Evolutionary conservation across 2,113 vertebrate genomes (phyloP).

Genomic region (Lepus timidus): DNA sequence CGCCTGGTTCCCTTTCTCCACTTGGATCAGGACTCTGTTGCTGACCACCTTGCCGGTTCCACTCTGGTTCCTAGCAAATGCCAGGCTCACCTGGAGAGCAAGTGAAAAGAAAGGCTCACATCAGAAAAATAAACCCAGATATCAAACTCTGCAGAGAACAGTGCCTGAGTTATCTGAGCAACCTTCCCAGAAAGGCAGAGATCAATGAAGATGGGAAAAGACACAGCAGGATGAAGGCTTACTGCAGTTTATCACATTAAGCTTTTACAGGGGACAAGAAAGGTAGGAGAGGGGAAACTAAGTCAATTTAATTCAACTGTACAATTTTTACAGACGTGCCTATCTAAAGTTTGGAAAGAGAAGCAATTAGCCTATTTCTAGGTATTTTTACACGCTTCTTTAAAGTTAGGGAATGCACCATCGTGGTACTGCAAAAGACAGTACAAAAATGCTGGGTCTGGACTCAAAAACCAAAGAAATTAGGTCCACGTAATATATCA

Average conservation of each 20-base stretch:
- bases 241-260: slow-evolving; percentile 81
- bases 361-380: slow-evolving; percentile 45
- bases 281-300: slow-evolving; percentile 63
- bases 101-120: slow-evolving; percentile 88
- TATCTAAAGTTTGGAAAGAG: slow-evolving; percentile 2
- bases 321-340: slow-evolving; percentile 43
- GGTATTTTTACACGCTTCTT: slow-evolving; percentile 45
- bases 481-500: background rate
- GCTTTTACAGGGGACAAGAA: slow-evolving; percentile 67
- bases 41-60: slow-evolving; percentile 99
- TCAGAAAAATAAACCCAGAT: slow-evolving; percentile 86
- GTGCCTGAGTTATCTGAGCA: slow-evolving; percentile 79
- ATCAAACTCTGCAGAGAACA: slow-evolving; percentile 82
- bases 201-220: slow-evolving; percentile 62
- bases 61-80: slow-evolving; percentile 98
- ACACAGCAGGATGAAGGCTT: slow-evolving; percentile 63
- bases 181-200: slow-evolving; percentile 69
- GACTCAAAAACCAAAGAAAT: slow-evolving; percentile 41
- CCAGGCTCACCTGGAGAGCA: slow-evolving; percentile 97
- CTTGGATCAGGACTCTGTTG: slow-evolving; percentile 98
- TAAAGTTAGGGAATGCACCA: slow-evolving; percentile 24
- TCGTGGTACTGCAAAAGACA: slow-evolving; percentile 38
- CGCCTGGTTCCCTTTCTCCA: slow-evolving; percentile 99
- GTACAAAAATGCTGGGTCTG: slow-evolving; percentile 31
- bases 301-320: slow-evolving; percentile 54